These are phyloP conservation scores for Eulemur rubriventer DNA, from an alignment of 2,797 vertebrate genomes.

Conservation along the genomic window DNA sequence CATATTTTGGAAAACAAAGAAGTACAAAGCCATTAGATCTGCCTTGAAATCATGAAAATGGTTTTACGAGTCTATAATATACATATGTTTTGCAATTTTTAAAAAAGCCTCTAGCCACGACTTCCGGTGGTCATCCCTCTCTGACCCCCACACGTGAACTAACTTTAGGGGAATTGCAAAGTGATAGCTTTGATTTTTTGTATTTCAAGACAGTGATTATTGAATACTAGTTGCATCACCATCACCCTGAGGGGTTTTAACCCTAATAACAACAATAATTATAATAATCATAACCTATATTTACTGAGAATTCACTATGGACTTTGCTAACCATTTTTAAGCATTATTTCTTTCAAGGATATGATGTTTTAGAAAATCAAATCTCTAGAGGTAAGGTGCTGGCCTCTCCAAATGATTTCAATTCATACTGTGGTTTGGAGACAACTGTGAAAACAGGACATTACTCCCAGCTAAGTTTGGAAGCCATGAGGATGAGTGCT, in stretches of 20 bases:
- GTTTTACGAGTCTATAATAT: neutral
- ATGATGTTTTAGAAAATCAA: neutral
- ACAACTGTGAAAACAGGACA: neutral
- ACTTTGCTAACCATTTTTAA: neutral
- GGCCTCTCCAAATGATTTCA: neutral
- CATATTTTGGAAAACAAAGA: neutral
- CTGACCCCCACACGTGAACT: accelerated
- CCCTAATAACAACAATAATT: neutral
- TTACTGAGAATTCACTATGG: neutral
- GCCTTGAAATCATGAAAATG: neutral
- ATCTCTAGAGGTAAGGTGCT: neutral
- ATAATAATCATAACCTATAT: neutral
- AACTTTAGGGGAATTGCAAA: accelerated
- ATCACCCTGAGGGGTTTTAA: neutral
- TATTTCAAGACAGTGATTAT: neutral
- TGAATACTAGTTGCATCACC: neutral
- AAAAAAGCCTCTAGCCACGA: neutral
- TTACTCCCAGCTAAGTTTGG: neutral
- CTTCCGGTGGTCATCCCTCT: neutral
- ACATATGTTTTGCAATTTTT: neutral
- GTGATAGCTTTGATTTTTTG: accelerated
- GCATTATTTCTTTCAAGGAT: neutral
- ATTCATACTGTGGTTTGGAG: neutral
- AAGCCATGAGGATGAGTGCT: neutral
- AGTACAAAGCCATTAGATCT: neutral